phyloP scores from a whole-genome alignment of 2,113 vertebrate species.

The Protomyctophum bolini region DNA sequence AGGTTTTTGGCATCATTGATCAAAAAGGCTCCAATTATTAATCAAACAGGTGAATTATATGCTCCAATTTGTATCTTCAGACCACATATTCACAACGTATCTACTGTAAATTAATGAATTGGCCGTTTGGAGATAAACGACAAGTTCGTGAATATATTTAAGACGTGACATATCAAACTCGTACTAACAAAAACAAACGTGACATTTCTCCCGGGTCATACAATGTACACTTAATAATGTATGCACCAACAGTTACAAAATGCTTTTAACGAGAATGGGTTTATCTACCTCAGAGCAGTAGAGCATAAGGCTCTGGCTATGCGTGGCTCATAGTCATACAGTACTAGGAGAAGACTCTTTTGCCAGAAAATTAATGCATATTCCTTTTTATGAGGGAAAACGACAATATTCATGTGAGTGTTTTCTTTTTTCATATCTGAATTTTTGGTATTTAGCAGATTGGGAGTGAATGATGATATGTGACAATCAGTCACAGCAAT shows the following conservation, averaged over 20 bases:
- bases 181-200: too few relatives aligned
- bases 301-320: conserved; percentile 25
- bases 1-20: conserved; percentile 49
- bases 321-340: conserved; percentile 42
- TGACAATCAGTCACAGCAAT: conserved; percentile 99
- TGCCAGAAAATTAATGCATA: conserved; percentile 53
- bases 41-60: conserved; percentile 38
- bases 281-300: conserved; percentile 19
- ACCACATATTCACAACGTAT: conserved; percentile 28
- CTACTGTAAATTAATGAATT: conserved; percentile 1
- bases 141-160: background rate
- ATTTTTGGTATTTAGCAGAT: conserved; percentile 93
- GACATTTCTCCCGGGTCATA: too few relatives aligned
- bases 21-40: conserved; percentile 54
- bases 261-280: conserved; percentile 8
- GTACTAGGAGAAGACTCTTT: conserved; percentile 40
- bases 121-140: conserved; percentile 9
- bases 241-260: conserved; percentile 1
- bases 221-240: too few relatives aligned
- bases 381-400: conserved; percentile 33
- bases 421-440: conserved; percentile 77
- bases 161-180: too few relatives aligned
- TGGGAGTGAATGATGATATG: conserved; percentile 99
- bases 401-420: conserved; percentile 54
- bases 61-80: conserved; percentile 17